Evolutionary conservation across 2,888 invertebrate genomes (phyloP).

Genomic region (Digitonthophagus gazella): DNA sequence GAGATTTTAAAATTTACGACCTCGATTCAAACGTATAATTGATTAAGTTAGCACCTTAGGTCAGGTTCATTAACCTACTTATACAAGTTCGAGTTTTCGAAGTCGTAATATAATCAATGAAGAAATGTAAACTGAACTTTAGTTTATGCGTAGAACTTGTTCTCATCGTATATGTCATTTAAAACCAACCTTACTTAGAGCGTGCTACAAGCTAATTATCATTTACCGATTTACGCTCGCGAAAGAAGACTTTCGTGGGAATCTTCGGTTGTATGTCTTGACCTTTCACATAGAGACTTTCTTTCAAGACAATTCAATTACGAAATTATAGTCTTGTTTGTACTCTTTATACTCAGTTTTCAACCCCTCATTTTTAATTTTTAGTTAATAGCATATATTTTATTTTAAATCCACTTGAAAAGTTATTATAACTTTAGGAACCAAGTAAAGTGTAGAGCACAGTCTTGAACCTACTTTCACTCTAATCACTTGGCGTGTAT

Average conservation of each 20-base stretch:
- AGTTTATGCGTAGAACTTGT: too few relatives aligned
- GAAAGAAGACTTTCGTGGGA: background rate
- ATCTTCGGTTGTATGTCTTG: background rate
- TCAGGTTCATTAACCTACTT: background rate
- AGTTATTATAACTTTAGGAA: too few relatives aligned
- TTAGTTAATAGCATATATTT: too few relatives aligned
- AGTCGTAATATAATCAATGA: too few relatives aligned
- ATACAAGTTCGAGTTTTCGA: background rate
- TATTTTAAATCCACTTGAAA: too few relatives aligned
- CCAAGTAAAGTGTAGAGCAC: too few relatives aligned
- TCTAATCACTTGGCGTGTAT: background rate
- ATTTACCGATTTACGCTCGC: background rate
- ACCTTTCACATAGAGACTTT: background rate
- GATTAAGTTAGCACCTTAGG: background rate
- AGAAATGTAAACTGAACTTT: too few relatives aligned
- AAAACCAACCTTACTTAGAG: background rate
- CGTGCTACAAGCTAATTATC: background rate
- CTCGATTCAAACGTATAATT: background rate
- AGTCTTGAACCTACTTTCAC: background rate
- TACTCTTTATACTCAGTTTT: background rate
- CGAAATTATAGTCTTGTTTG: background rate
- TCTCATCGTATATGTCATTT: background rate
- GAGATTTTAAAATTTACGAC: too few relatives aligned
- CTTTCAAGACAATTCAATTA: background rate
- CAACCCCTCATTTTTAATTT: too few relatives aligned